phyloP scores from a whole-genome alignment of 2,888 invertebrate species.

The Nephrocerus scutellatus region DNA sequence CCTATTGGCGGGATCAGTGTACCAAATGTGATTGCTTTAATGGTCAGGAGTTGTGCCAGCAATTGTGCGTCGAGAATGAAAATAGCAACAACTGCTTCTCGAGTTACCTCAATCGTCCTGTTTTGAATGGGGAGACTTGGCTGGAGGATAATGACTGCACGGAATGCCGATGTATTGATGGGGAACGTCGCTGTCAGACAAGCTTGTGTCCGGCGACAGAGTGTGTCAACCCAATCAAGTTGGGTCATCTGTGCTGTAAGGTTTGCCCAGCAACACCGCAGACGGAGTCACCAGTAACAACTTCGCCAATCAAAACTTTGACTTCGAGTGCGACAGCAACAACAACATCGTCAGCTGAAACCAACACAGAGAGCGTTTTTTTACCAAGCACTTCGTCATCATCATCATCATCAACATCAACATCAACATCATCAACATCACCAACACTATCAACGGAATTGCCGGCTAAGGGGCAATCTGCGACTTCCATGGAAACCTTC shows the following conservation, averaged over 20 bases:
- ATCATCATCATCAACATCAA: neutral
- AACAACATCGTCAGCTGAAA: constrained; percentile 8
- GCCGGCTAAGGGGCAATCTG: neutral
- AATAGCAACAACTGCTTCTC: constrained; percentile 22
- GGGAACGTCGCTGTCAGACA: constrained; percentile 26
- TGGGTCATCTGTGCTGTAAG: constrained; percentile 35
- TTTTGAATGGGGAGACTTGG: constrained; percentile 32
- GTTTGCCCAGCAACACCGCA: constrained; percentile 25
- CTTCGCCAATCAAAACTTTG: neutral
- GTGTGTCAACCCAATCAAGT: constrained; percentile 30
- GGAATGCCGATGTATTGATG: constrained; percentile 30
- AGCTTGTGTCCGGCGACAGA: constrained; percentile 26
- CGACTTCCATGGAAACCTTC: neutral
- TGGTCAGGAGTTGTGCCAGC: constrained; percentile 25
- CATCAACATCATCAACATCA: constrained; percentile 4
- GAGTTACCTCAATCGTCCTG: constrained; percentile 21
- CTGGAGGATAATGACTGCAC: constrained; percentile 29
- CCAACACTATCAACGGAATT: neutral
- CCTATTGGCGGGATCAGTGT: constrained; percentile 28
- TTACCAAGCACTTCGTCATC: neutral
- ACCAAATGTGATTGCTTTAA: constrained; percentile 32
- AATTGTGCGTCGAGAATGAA: constrained; percentile 20
- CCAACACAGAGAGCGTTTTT: neutral
- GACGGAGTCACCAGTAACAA: neutral
- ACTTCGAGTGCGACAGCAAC: constrained; percentile 1